Conservation (phyloP, 1,140 invertebrate species). For the Saxidomus purpurata region DNA sequence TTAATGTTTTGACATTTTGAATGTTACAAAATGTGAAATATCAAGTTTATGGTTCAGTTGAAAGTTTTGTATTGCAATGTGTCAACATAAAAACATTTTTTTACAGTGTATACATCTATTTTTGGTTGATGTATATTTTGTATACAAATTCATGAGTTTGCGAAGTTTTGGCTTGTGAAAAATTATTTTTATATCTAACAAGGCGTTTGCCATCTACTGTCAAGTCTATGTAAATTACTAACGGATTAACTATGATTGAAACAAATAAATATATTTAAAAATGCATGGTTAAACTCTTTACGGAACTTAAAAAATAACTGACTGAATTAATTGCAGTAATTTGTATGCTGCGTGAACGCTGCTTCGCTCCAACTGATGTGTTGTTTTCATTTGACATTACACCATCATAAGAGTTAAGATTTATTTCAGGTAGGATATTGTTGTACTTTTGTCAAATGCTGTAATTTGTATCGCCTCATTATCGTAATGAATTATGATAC, state of each 20-base stretch:
- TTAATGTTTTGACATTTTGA: not conserved
- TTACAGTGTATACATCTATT: too few relatives aligned
- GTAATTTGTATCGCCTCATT: too few relatives aligned
- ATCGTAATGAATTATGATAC: too few relatives aligned
- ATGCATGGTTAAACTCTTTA: not conserved
- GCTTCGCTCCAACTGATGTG: not conserved
- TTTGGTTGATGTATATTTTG: too few relatives aligned
- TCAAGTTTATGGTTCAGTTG: not conserved
- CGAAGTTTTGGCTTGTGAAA: not conserved
- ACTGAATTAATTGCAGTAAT: not conserved
- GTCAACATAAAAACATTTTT: too few relatives aligned
- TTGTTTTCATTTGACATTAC: not conserved
- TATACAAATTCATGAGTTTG: too few relatives aligned
- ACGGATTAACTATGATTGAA: constrained; percentile 9
- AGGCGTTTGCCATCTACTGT: not conserved
- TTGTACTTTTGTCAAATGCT: too few relatives aligned
- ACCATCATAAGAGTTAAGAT: not conserved
- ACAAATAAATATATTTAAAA: constrained; percentile 1
- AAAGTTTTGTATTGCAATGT: too few relatives aligned
- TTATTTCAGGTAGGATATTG: too few relatives aligned
- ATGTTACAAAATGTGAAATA: not conserved
- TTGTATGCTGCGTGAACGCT: not conserved
- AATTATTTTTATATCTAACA: not conserved
- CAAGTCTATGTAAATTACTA: not conserved
- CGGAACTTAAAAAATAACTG: not conserved